phyloP scores from a whole-genome alignment of 2,888 invertebrate species.

The Psylliodes chrysocephalus region DNA sequence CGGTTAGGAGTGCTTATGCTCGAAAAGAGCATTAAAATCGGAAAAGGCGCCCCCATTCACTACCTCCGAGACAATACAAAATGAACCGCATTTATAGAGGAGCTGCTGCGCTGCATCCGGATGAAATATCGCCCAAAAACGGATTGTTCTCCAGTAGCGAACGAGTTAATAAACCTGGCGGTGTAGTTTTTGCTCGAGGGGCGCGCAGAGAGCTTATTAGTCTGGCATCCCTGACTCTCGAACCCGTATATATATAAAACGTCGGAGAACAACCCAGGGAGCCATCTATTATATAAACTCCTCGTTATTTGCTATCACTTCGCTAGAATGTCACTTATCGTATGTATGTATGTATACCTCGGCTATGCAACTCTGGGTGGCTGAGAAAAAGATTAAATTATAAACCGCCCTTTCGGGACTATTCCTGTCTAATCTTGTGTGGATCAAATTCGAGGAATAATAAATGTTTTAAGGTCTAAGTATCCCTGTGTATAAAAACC shows the following conservation, averaged over 20 bases:
- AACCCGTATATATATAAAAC: conserved; percentile 37
- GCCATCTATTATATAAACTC: conserved; percentile 41
- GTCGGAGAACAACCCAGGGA: conserved; percentile 37
- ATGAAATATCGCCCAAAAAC: conserved; percentile 28
- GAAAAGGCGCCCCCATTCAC: conserved; percentile 16
- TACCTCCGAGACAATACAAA: conserved; percentile 28
- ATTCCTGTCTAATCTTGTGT: not conserved
- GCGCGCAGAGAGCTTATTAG: conserved; percentile 37
- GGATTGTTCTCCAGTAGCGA: conserved; percentile 25
- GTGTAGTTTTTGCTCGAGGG: conserved; percentile 25
- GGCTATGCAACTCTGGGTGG: not conserved
- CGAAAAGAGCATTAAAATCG: conserved; percentile 27
- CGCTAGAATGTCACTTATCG: conserved; percentile 44
- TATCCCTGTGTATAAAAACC: too few relatives aligned
- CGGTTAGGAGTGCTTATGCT: conserved; percentile 15
- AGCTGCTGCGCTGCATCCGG: conserved; percentile 20
- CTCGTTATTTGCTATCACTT: conserved; percentile 44
- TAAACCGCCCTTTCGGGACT: not conserved
- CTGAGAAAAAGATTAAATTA: conserved; percentile 11
- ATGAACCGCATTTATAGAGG: conserved; percentile 31
- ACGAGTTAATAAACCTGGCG: conserved; percentile 35
- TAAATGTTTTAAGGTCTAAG: too few relatives aligned
- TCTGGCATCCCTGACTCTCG: conserved; percentile 19
- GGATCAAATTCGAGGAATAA: not conserved
- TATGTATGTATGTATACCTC: too few relatives aligned